These are phyloP conservation scores for Amia ocellicauda DNA, from an alignment of 2,113 vertebrate genomes.

Conservation along the genomic window DNA sequence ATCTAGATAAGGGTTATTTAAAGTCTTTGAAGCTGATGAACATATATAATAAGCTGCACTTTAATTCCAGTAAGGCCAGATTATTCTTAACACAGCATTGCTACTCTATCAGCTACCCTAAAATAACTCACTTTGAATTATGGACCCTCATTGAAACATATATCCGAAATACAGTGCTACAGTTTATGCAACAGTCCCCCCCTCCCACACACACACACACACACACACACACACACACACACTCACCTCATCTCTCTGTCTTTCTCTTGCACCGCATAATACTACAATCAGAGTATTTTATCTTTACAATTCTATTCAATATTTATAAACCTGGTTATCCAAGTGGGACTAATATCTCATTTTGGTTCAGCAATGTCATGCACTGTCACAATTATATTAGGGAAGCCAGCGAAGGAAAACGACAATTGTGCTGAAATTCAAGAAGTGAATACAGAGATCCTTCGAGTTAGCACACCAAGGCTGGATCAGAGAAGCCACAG, in stretches of 20 bases:
- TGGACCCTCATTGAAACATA: not conserved
- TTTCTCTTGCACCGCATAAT: slow-evolving; percentile 20
- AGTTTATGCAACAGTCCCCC: not conserved
- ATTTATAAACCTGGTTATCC: slow-evolving; percentile 56
- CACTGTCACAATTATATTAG: slow-evolving; percentile 49
- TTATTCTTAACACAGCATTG: not conserved
- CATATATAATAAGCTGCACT: slow-evolving; percentile 3
- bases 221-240: no score
- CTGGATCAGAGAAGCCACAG: slow-evolving; percentile 16
- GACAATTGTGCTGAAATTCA: slow-evolving; percentile 17
- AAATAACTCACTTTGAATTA: slow-evolving; percentile 8
- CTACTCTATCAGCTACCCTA: slow-evolving; percentile 8
- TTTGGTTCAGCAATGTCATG: slow-evolving; percentile 47
- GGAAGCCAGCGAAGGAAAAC: slow-evolving; percentile 41
- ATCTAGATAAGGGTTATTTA: not conserved
- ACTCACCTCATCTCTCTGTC: not conserved
- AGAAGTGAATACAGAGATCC: not conserved
- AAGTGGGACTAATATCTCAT: slow-evolving; percentile 47
- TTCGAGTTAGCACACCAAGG: not conserved
- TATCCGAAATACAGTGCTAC: not conserved
- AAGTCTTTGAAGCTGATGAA: not conserved
- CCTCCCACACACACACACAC: no score
- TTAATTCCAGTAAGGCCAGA: slow-evolving; percentile 3
- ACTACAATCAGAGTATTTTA: slow-evolving; percentile 47
- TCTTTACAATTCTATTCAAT: slow-evolving; percentile 53